Evolutionary conservation across 2,113 vertebrate genomes (phyloP).

Genomic region (Mionectes macconnelli): DNA sequence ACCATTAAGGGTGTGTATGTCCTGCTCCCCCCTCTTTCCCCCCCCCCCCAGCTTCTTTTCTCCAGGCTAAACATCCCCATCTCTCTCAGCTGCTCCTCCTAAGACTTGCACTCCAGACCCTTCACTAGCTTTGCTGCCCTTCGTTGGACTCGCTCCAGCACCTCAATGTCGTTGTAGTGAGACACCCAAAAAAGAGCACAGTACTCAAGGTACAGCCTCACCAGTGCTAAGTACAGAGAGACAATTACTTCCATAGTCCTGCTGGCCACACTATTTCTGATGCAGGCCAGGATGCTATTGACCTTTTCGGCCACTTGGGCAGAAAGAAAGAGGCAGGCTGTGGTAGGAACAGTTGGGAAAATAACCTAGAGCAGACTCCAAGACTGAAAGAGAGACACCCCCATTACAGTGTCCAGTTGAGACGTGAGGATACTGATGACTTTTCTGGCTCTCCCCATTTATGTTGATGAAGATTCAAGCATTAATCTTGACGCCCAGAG

Average conservation of each 20-base stretch:
- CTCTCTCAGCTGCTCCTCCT: neutral
- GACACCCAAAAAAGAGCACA: neutral
- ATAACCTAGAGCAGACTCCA: neutral
- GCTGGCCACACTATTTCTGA: neutral
- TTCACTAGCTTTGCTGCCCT: neutral
- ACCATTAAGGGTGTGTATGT: neutral
- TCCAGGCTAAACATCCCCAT: neutral
- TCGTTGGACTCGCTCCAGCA: neutral
- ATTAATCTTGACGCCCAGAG: neutral
- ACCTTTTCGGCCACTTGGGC: neutral
- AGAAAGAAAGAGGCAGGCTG: neutral
- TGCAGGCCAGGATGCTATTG: neutral
- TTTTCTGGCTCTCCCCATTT: neutral
- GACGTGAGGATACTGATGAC: neutral
- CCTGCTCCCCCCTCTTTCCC: too few species aligned
- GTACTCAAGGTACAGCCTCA: neutral
- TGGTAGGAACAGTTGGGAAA: neutral
- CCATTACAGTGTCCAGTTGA: rapidly evolving
- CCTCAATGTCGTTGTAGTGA: neutral
- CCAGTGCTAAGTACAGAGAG: neutral
- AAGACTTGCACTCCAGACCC: neutral
- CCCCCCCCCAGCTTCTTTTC: neutral
- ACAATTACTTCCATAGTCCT: neutral
- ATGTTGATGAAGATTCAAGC: neutral
- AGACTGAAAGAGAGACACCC: neutral